These are phyloP conservation scores for Melipona beecheii DNA, from an alignment of 2,888 invertebrate genomes.

Conservation along the genomic window DNA sequence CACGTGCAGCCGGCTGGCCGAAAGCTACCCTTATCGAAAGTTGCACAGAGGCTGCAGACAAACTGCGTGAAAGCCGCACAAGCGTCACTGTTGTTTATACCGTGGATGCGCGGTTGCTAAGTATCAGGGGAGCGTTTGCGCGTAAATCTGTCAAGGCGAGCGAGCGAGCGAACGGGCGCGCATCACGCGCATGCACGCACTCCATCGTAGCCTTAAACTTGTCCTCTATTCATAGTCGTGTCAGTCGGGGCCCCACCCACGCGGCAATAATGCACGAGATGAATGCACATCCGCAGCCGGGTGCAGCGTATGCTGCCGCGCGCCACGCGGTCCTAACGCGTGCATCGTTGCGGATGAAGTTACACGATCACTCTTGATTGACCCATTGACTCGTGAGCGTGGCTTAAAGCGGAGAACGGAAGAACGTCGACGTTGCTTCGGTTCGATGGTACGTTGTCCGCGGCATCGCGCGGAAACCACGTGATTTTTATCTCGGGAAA, in stretches of 20 bases:
- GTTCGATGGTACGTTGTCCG: too few relatives aligned
- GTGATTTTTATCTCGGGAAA: background rate
- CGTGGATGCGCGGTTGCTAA: conserved; percentile 17
- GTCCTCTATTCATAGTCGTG: conserved; percentile 76
- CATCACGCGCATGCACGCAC: conserved; percentile 48
- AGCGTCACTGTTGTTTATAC: background rate
- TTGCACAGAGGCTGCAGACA: background rate
- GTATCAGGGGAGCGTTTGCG: conserved; percentile 59
- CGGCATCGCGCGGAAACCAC: background rate
- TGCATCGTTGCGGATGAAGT: conserved; percentile 43
- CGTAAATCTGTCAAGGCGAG: conserved; percentile 71
- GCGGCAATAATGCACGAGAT: conserved; percentile 69
- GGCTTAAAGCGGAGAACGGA: background rate
- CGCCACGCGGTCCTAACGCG: conserved; percentile 44
- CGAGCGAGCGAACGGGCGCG: conserved; percentile 36
- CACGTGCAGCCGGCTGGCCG: background rate
- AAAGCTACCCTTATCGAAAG: background rate
- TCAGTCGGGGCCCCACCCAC: conserved; percentile 55
- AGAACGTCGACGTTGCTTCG: background rate
- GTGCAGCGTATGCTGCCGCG: conserved; percentile 40
- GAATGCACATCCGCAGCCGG: conserved; percentile 68
- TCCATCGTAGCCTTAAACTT: conserved; percentile 75
- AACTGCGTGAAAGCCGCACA: background rate
- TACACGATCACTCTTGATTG: conserved; percentile 55
- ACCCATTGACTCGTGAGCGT: conserved; percentile 47